Conservation (phyloP, 1,140 invertebrate species). For the Neodiprion pinetum region DNA sequence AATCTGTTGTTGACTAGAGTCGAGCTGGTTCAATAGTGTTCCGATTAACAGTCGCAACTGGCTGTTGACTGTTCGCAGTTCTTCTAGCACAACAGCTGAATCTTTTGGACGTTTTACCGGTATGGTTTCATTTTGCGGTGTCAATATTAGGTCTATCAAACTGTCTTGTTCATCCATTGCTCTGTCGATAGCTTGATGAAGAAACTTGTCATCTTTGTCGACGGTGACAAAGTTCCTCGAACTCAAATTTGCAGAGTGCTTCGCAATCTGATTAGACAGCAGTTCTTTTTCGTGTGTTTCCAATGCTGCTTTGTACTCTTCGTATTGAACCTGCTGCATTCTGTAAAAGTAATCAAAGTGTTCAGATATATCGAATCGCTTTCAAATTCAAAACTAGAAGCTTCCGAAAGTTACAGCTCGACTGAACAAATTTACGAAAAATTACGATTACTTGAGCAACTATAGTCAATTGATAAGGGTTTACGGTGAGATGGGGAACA, state of each 20-base stretch:
- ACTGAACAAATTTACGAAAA: too few relatives aligned
- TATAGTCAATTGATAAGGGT: too few relatives aligned
- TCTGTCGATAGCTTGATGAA: constrained; percentile 66
- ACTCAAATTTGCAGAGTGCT: constrained; percentile 34
- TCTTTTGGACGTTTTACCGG: constrained; percentile 65
- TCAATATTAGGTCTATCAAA: constrained; percentile 56
- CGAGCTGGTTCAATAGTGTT: constrained; percentile 66
- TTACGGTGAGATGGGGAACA: too few relatives aligned
- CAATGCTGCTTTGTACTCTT: constrained; percentile 64
- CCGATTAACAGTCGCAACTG: constrained; percentile 66
- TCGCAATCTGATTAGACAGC: constrained; percentile 46
- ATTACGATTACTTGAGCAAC: too few relatives aligned
- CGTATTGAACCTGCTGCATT: constrained; percentile 67
- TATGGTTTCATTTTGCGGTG: constrained; percentile 37
- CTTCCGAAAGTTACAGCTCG: too few relatives aligned
- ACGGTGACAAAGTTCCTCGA: constrained; percentile 19
- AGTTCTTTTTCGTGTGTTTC: constrained; percentile 60
- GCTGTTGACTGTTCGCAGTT: constrained; percentile 66
- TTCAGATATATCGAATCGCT: neutral
- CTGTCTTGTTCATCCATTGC: constrained; percentile 70
- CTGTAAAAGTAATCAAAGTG: constrained; percentile 32
- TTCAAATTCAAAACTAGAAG: too few relatives aligned
- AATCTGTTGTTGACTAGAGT: constrained; percentile 67
- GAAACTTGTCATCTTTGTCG: constrained; percentile 54
- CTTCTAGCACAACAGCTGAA: constrained; percentile 66